Evolutionary conservation across 1,140 invertebrate species (phyloP), one percentile per base, ranked within the genome.

Genomic region (Neodiprion fabricii): DNA sequence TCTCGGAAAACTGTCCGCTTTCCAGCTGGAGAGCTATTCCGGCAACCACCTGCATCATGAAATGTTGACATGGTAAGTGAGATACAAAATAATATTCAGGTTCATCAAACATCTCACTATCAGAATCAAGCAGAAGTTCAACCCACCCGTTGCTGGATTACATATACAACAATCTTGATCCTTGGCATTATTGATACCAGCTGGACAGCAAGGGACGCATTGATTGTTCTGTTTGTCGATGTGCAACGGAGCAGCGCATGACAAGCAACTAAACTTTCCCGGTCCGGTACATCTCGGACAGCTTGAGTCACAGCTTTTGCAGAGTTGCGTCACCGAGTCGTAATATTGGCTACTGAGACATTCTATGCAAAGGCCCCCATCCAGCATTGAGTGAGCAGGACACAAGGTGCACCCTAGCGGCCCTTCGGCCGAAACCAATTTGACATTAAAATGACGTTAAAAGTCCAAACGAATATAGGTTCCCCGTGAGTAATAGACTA

Each of bases 321-420:
- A 95, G 0, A 91, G 90, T 76, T 92, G 91, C n/a, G 91, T 93
- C n/a, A 89, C 85, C 0, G 91, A 84, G 77, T 94, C 93, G 79
- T 94, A 94, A 83, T 93, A 94, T 84, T 94, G 93, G 0, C 92
- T 91, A 12, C 91, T 91, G 2, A 93, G 88, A 77, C 93, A 94
- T 77, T 93, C 92, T 90, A 93, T 93, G 79, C 93, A 94, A 0
- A 94, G 83, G 0, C 93, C 93, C 48, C 92, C 92, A 74, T 94
- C 92, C 1, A 95, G 84, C 93, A 94, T 94, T 76, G 91, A 94
- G 72, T 92, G 91, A 0, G 90, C 84, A 1, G 93, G 93, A 77
- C 94, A 95, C 0, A 93, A 93, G 8, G 91, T 93, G 82, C 94
- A 95, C 73, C 93, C 91, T 40, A 93, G 82, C 3, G 93, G 93